These are phyloP conservation scores for Mechanitis messenoides DNA, from an alignment of 2,888 invertebrate genomes.

Conservation along the genomic window DNA sequence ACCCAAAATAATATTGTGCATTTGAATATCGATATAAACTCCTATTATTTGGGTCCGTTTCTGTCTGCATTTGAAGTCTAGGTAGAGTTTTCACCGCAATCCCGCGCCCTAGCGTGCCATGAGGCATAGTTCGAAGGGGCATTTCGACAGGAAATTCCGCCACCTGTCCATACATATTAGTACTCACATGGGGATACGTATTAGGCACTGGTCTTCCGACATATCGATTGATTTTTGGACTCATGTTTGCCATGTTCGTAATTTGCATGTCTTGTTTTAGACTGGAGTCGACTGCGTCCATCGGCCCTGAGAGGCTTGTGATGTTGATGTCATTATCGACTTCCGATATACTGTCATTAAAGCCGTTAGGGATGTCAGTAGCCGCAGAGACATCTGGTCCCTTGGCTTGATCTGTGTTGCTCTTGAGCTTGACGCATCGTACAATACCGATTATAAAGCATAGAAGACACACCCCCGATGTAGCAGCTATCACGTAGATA, in stretches of 20 bases:
- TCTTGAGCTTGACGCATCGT: conserved; percentile 81
- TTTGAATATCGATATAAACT: conserved; percentile 80
- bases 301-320: conserved; percentile 80
- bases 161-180: conserved; percentile 73
- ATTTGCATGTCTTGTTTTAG: conserved; percentile 69
- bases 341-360: conserved; percentile 91
- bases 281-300: conserved; percentile 70
- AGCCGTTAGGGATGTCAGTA: conserved; percentile 86
- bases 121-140: conserved; percentile 70
- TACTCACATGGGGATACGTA: conserved; percentile 70
- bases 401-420: conserved; percentile 79
- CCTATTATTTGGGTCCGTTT: conserved; percentile 76
- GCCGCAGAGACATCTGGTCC: conserved; percentile 83
- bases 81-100: conserved; percentile 68
- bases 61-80: conserved; percentile 66
- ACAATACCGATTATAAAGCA: conserved; percentile 84
- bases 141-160: conserved; percentile 74
- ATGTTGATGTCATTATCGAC: conserved; percentile 87
- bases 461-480: conserved; percentile 82
- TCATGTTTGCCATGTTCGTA: conserved; percentile 55
- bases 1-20: conserved; percentile 85
- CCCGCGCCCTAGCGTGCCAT: conserved; percentile 66
- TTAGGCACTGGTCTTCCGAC: conserved; percentile 70
- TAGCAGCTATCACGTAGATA: conserved; percentile 87
- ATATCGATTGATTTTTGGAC: conserved; percentile 71